phyloP scores from a whole-genome alignment of 2,113 vertebrate species.

The Cheilinus undulatus region DNA sequence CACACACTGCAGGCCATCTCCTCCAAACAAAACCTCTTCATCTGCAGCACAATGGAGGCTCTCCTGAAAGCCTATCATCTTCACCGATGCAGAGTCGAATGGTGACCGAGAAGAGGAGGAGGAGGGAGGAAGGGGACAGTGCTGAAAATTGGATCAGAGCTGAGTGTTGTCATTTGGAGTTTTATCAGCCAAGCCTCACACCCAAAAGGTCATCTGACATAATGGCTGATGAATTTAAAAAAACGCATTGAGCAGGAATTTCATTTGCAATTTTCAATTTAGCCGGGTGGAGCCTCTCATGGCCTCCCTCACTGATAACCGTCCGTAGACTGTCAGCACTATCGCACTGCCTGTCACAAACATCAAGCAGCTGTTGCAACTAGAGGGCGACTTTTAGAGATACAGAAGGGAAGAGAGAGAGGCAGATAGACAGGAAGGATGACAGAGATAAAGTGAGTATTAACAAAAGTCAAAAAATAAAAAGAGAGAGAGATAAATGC shows the following conservation, averaged over 20 bases:
- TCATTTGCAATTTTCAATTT: constrained; percentile 83
- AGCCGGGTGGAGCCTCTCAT: constrained; percentile 54
- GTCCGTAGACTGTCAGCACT: constrained; percentile 73
- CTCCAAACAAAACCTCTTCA: constrained; percentile 98
- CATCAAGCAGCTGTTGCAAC: constrained; percentile 70
- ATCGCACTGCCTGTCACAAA: constrained; percentile 72
- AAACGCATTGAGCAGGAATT: constrained; percentile 66
- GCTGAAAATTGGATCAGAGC: constrained; percentile 76
- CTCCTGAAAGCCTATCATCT: constrained; percentile 99
- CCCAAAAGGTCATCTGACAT: constrained; percentile 81
- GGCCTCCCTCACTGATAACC: constrained; percentile 65
- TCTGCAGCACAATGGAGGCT: constrained; percentile 97
- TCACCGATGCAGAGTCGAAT: constrained; percentile 88
- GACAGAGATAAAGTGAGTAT: constrained; percentile 31
- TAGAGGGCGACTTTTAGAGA: constrained; percentile 38
- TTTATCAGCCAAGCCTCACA: constrained; percentile 75
- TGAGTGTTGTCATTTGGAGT: constrained; percentile 73
- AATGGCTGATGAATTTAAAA: constrained; percentile 74
- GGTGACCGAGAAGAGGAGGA: constrained; percentile 30
- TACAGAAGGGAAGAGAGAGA: constrained; percentile 21
- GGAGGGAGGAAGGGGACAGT: constrained; percentile 38
- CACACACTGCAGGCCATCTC: constrained; percentile 84
- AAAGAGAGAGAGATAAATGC: background rate
- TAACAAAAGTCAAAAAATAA: constrained; percentile 24
- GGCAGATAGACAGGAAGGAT: constrained; percentile 21